Conservation (phyloP, 2,888 invertebrate species). For the Stenolophus ochropezus region DNA sequence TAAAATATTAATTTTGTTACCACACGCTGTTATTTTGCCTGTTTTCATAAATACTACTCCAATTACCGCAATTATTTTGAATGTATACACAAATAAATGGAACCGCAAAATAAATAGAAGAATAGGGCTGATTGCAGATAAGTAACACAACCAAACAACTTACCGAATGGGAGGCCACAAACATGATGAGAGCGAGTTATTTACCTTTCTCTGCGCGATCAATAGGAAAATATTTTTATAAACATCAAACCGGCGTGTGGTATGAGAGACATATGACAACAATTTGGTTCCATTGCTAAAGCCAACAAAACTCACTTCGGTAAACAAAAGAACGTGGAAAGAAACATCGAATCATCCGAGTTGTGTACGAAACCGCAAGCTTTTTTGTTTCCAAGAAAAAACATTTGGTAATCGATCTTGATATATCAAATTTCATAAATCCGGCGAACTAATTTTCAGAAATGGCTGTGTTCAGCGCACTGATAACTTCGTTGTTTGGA, state of each 20-base stretch:
- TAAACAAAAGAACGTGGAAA: background rate
- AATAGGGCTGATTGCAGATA: slow-evolving; percentile 15
- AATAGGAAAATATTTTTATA: slow-evolving; percentile 23
- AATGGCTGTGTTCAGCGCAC: background rate
- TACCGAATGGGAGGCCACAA: background rate
- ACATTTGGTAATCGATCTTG: slow-evolving; percentile 29
- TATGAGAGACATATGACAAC: slow-evolving; percentile 14
- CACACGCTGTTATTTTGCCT: background rate
- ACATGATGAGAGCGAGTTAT: background rate
- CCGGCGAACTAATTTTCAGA: slow-evolving; percentile 3
- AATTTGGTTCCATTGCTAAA: slow-evolving; percentile 34
- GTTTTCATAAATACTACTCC: background rate
- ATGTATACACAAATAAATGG: slow-evolving; percentile 2
- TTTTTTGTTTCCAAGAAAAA: slow-evolving; percentile 21
- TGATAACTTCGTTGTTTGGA: background rate
- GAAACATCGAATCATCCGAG: slow-evolving; percentile 8
- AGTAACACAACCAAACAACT: slow-evolving; percentile 4
- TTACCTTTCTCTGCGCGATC: slow-evolving; percentile 12
- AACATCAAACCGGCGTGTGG: slow-evolving; percentile 7
- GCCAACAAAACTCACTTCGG: slow-evolving; percentile 12
- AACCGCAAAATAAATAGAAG: slow-evolving; percentile 16
- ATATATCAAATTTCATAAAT: slow-evolving; percentile 25
- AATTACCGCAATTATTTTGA: slow-evolving; percentile 24
- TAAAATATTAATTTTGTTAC: background rate
- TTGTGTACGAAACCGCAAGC: slow-evolving; percentile 20